Base-by-base conservation (phyloP, 2,888 invertebrate species). In the Lepetodrilus schrolli region DNA sequence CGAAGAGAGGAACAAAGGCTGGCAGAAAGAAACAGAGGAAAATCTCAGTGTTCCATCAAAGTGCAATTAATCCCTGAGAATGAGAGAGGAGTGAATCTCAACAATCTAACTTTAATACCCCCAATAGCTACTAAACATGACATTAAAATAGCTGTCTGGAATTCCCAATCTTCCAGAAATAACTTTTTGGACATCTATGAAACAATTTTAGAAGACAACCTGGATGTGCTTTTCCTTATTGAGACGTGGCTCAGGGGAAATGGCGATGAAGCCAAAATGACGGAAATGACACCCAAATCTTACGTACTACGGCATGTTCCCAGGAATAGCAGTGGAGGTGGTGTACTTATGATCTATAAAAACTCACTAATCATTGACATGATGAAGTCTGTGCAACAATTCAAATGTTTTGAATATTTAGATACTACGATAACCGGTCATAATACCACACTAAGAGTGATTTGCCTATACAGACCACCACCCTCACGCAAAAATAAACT, bases 211-310 rank as follows among this genome's bases (percentile, higher is more conserved):
- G 65, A 65, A 23, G 13, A 30, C n/a, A 34, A 65, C 13, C 30
- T 30, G 10, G 65, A 65, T 65, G 23, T 65, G 4, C 65, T 65
- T 10, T 65, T 65, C 20, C 3, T 65, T 1, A 23, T 34, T 23
- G 65, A 65, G 30, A 23, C 65, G 23, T 26, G 34, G 65, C 50
- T 5, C 10, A 4, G 20, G 20, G 21, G 10, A 50, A 8, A 0
- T 50, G 50, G 50, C 3, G 50, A 65, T 5, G 65, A 65, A n/a
- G 10, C 65, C 30, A 26, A 8, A n/a, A 65, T 65, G 10, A 34
- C 34, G 13, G 65, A 65, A 65, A 65, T 65, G 30, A 23, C 30
- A n/a, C 34, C 65, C n/a, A n/a, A n/a, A n/a, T n/a, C n/a, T n/a
- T n/a, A n/a, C n/a, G n/a, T n/a, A n/a, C n/a, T n/a, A n/a, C n/a